phyloP scores from a whole-genome alignment of 1,140 invertebrate species.

The Drosophila micromelanica region DNA sequence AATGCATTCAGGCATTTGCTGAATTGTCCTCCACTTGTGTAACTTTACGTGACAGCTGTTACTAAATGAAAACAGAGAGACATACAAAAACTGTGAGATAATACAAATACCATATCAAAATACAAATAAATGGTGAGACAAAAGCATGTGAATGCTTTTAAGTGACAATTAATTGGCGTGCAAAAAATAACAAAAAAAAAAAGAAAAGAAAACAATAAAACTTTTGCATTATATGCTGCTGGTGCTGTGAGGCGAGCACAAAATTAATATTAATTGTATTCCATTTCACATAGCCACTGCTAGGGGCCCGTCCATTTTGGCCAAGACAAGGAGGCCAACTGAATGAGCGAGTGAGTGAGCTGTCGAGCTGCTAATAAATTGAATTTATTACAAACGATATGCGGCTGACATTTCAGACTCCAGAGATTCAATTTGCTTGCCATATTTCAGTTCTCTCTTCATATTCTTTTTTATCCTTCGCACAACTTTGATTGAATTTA shows the following conservation, averaged over 20 bases:
- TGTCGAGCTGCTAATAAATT: constrained; percentile 62
- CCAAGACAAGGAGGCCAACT: constrained; percentile 40
- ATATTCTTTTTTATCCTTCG: constrained; percentile 15
- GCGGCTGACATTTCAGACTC: constrained; percentile 56
- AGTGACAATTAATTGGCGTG: constrained; percentile 74
- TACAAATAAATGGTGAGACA: constrained; percentile 10
- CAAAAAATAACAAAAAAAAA: constrained; percentile 15
- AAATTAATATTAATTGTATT: constrained; percentile 80
- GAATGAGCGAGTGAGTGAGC: constrained; percentile 22
- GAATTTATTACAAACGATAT: constrained; percentile 71
- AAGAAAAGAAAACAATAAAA: constrained; percentile 29
- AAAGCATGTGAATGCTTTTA: constrained; percentile 78
- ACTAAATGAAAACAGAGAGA: constrained; percentile 10
- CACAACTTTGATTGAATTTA: constrained; percentile 46
- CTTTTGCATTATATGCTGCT: constrained; percentile 65
- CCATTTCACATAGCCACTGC: constrained; percentile 48
- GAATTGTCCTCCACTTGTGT: background rate
- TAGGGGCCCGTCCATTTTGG: constrained; percentile 35
- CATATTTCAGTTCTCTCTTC: constrained; percentile 31
- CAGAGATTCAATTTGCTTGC: constrained; percentile 62
- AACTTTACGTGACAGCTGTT: constrained; percentile 8
- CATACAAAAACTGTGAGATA: constrained; percentile 12
- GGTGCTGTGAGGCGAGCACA: constrained; percentile 12
- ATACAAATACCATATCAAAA: constrained; percentile 5
- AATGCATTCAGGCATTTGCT: background rate